phyloP scores from a whole-genome alignment of 2,888 invertebrate genomes.

The Macaria liturata region DNA sequence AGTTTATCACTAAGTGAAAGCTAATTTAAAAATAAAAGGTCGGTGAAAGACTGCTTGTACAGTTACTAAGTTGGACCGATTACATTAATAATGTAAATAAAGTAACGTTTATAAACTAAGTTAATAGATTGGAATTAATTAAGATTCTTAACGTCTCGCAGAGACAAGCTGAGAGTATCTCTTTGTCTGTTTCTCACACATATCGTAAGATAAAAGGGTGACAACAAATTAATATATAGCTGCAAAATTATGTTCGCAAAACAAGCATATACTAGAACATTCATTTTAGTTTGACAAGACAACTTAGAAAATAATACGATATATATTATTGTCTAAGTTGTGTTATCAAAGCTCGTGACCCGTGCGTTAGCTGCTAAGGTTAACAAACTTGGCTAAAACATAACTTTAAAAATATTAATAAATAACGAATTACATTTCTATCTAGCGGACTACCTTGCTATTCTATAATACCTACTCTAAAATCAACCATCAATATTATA shows the following conservation, averaged over 20 bases:
- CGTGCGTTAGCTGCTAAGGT: constrained; percentile 37
- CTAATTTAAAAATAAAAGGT: too few relatives aligned
- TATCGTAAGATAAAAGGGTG: too few relatives aligned
- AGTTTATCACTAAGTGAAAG: too few relatives aligned
- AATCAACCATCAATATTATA: not conserved
- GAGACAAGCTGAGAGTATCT: too few relatives aligned
- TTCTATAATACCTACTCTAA: not conserved
- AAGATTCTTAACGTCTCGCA: too few relatives aligned
- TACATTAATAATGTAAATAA: too few relatives aligned
- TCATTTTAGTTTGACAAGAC: too few relatives aligned
- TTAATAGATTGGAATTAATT: too few relatives aligned
- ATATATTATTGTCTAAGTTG: constrained; percentile 32
- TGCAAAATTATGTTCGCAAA: constrained; percentile 2
- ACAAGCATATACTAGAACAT: constrained; percentile 16
- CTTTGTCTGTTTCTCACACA: too few relatives aligned
- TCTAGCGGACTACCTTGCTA: constrained; percentile 23
- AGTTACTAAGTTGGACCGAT: too few relatives aligned
- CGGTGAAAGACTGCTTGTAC: too few relatives aligned
- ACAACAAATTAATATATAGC: not conserved
- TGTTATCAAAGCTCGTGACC: constrained; percentile 44
- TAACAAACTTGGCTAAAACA: constrained; percentile 33
- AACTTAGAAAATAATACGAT: constrained; percentile 13
- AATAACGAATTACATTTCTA: constrained; percentile 7
- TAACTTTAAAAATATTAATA: constrained; percentile 13
- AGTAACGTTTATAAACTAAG: too few relatives aligned